Conservation (phyloP, 1,140 invertebrate genomes). For the Solenopsis fugax region DNA sequence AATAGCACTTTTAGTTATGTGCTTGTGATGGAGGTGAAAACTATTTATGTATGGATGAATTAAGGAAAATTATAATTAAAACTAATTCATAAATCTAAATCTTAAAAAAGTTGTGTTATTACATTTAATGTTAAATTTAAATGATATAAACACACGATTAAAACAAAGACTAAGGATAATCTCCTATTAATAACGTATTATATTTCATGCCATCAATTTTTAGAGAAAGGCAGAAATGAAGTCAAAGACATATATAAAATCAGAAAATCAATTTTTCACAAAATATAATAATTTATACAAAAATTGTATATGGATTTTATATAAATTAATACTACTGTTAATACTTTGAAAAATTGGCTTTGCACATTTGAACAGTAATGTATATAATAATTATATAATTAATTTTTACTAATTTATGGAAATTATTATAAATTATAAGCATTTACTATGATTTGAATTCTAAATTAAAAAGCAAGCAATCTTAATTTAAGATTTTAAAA, state of each 20-base stretch:
- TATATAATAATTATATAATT: background rate
- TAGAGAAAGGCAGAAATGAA: background rate
- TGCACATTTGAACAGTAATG: background rate
- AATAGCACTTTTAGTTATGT: too few relatives aligned
- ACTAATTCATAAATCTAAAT: background rate
- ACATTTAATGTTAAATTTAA: background rate
- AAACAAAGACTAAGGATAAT: conserved; percentile 22
- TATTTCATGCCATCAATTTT: background rate
- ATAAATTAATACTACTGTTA: background rate
- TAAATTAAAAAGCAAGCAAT: background rate
- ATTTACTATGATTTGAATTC: background rate
- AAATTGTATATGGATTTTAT: background rate
- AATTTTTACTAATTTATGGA: background rate
- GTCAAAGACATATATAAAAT: background rate
- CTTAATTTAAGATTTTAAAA: background rate
- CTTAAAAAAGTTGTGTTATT: background rate
- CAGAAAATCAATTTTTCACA: background rate
- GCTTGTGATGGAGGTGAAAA: too few relatives aligned
- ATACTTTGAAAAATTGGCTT: background rate
- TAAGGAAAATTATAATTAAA: background rate
- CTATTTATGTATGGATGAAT: too few relatives aligned
- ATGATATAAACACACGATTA: background rate
- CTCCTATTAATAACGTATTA: background rate
- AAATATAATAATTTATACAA: background rate
- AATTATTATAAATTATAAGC: background rate